Base-by-base conservation (phyloP, 2,113 vertebrate species). In the Galbula dea region DNA sequence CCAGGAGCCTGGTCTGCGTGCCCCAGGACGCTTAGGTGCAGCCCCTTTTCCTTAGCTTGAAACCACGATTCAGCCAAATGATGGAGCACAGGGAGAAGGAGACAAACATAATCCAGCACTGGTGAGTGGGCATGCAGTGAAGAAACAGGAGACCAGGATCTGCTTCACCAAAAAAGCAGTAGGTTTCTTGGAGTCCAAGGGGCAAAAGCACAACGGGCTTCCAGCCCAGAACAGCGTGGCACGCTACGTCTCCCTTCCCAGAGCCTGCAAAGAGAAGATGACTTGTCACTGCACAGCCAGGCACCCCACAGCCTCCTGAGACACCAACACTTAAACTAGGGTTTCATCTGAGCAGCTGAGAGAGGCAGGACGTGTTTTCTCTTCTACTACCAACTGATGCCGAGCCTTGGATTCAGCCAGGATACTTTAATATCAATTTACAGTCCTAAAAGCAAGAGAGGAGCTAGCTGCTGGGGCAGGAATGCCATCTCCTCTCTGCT, bases 101-200 rank as follows among this genome's bases (percentile, higher is more conserved):
- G 90, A 98, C 98, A 92, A 98, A 98, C 99, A 99, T 99, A 98
- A 98, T 99, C 98, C 96, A 93, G 83, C 85, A 75, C 86, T 96
- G 10, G 79, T 43, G 79, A 96, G 93, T 0, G 20, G 80, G 89
- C 83, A 91, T 85, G 83, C 93, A 86, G 95, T 45, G 12, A 72
- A 34, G 87, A 77, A 94, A 94, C 30, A 5, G n/a, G 4, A 80
- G 66, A 34, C 36, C n/a, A 15, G 72, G 57, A 36, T 20, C 41
- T 4, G 8, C 63, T 82, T 89, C 84, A 75, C 74, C 29, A 16
- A 67, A 65, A 68, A 67, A 75, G 57, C 3, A 57, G 43, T 12
- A 14, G 69, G 37, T 26, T 57, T 81, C 57, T 68, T 26, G 72
- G n/a, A 66, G 43, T 51, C 48, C 11, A 1, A 11, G 30, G 41